Percentiles rank a stretch among this genome's conserved stretches.
Conservation (phyloP, 2,113 vertebrate genomes). For the Plectropomus leopardus region DNA sequence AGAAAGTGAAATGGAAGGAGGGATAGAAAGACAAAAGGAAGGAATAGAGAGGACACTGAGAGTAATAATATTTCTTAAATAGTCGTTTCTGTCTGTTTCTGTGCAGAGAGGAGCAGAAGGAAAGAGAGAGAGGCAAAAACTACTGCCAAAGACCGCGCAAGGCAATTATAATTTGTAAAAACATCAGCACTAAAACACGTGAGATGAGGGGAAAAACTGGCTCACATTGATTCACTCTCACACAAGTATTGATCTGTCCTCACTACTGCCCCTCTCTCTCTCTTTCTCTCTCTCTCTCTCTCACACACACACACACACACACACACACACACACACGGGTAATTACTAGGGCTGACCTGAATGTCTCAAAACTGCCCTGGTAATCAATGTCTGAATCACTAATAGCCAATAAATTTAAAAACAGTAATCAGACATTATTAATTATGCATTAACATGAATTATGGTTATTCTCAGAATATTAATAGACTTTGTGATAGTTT, state of each 20-base stretch:
- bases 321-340: background rate
- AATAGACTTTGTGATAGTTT: too few species aligned
- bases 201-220: background rate
- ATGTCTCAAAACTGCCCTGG: too few species aligned
- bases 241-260: constrained; percentile 62
- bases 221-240: constrained; percentile 24
- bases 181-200: background rate
- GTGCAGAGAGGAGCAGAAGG: background rate
- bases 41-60: background rate
- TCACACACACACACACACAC: constrained; percentile 12
- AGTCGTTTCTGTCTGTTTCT: background rate
- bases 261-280: constrained; percentile 7
- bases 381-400: too few species aligned
- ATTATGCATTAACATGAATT: too few species aligned
- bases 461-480: too few species aligned
- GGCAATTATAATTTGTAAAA: background rate
- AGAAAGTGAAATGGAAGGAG: too few species aligned
- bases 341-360: background rate
- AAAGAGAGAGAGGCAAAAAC: background rate
- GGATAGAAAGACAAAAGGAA: background rate
- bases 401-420: too few species aligned
- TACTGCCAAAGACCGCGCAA: too few species aligned
- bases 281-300: too few species aligned
- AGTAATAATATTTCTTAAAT: background rate
- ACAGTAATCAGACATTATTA: too few species aligned